Evolutionary conservation across 2,888 invertebrate species (phyloP).

Genomic region (Tipula vernalis): DNA sequence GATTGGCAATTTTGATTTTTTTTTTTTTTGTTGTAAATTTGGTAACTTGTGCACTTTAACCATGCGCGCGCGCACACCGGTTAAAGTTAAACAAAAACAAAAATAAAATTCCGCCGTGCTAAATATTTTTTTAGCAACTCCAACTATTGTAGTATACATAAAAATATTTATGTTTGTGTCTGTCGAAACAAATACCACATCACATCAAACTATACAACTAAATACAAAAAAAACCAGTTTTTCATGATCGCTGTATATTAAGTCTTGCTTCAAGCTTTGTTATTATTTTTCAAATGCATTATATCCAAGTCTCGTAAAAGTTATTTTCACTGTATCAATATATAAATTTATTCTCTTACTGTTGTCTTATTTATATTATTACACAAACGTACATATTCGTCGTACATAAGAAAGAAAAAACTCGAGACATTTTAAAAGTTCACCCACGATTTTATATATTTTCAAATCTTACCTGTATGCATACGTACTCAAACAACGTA

Average conservation of each 20-base stretch:
- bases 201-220: background rate
- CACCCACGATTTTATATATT: background rate
- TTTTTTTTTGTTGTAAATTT: background rate
- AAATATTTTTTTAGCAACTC: background rate
- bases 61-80: background rate
- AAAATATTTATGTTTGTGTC: background rate
- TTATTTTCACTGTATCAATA: background rate
- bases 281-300: slow-evolving; percentile 4
- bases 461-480: background rate
- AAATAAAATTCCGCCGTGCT: background rate
- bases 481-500: no score
- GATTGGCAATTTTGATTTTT: background rate
- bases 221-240: background rate
- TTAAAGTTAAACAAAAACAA: background rate
- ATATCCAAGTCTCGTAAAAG: background rate
- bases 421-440: background rate
- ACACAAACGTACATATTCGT: background rate
- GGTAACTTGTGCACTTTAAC: background rate
- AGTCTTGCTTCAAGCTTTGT: background rate
- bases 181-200: background rate
- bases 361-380: background rate
- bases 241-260: background rate
- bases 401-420: background rate
- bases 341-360: background rate
- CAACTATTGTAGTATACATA: background rate